These are phyloP conservation scores for Metellina segmentata DNA, from an alignment of 2,888 invertebrate genomes.

Conservation along the genomic window DNA sequence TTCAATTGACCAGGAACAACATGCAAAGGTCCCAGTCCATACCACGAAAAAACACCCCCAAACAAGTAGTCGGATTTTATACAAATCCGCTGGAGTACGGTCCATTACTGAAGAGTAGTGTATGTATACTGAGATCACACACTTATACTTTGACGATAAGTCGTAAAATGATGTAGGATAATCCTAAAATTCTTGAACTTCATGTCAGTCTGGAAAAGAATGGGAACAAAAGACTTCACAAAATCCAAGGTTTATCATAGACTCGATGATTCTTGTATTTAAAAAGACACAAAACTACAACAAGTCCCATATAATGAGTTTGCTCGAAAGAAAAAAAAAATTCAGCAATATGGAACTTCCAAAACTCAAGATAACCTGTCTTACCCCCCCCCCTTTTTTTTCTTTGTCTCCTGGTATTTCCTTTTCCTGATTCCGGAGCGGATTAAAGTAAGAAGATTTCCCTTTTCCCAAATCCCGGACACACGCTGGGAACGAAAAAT, in stretches of 20 bases:
- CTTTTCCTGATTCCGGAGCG: background rate
- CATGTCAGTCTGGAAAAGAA: background rate
- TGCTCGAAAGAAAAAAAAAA: background rate
- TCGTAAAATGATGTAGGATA: background rate
- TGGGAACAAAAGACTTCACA: background rate
- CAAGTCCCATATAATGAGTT: background rate
- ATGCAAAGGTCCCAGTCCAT: no score
- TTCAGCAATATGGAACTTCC: background rate
- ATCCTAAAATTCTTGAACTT: background rate
- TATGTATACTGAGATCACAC: no score
- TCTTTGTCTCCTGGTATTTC: background rate
- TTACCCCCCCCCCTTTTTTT: background rate
- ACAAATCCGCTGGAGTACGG: no score
- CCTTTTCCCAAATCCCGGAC: background rate
- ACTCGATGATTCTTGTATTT: background rate
- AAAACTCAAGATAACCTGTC: background rate
- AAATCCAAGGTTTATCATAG: background rate
- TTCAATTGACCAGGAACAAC: no score
- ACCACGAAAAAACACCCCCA: no score
- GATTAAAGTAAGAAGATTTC: constrained; percentile 10
- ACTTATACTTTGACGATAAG: background rate
- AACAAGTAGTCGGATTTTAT: no score
- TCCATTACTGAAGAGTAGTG: no score
- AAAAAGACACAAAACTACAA: background rate
- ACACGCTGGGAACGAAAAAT: background rate